These are phyloP conservation scores for Nothobranchius kuhntae DNA, from an alignment of 2,113 vertebrate genomes.

Conservation along the genomic window DNA sequence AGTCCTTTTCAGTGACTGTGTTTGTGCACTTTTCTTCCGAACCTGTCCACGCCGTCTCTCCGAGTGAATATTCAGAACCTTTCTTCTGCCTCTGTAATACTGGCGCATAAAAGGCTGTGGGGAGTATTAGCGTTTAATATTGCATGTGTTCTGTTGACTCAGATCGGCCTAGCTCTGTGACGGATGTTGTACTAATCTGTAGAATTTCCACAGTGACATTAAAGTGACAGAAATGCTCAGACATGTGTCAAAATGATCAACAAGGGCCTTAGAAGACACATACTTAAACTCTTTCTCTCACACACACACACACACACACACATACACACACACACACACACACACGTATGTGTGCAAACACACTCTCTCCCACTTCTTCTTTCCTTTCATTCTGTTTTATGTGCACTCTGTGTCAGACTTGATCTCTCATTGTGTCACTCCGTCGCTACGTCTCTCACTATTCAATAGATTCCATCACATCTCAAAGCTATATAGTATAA, in stretches of 20 bases:
- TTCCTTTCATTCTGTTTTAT: slow-evolving; percentile 69
- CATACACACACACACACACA: slow-evolving; percentile 32
- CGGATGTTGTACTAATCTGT: slow-evolving; percentile 78
- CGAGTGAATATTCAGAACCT: slow-evolving; percentile 76
- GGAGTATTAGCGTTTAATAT: slow-evolving; percentile 80
- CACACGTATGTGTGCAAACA: slow-evolving; percentile 31
- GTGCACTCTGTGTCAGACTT: slow-evolving; percentile 71
- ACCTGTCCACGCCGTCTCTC: slow-evolving; percentile 62
- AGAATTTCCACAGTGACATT: slow-evolving; percentile 80
- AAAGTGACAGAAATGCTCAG: slow-evolving; percentile 80
- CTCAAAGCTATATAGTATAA: slow-evolving; percentile 64
- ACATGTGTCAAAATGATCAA: slow-evolving; percentile 81
- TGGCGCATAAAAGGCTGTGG: slow-evolving; percentile 75
- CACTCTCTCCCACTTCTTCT: slow-evolving; percentile 19
- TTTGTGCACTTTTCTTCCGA: slow-evolving; percentile 38
- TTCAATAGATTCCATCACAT: slow-evolving; percentile 57
- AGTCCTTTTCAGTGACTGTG: slow-evolving; percentile 16
- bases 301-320: slow-evolving; percentile 34
- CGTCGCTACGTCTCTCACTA: slow-evolving; percentile 40
- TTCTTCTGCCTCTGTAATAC: slow-evolving; percentile 77
- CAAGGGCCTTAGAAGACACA: slow-evolving; percentile 62
- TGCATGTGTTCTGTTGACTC: slow-evolving; percentile 79
- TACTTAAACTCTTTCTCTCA: slow-evolving; percentile 53
- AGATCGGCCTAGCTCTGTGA: slow-evolving; percentile 70
- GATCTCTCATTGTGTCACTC: slow-evolving; percentile 70